Conservation (phyloP, 1,140 invertebrate genomes). For the Choristoneura fumiferana region DNA sequence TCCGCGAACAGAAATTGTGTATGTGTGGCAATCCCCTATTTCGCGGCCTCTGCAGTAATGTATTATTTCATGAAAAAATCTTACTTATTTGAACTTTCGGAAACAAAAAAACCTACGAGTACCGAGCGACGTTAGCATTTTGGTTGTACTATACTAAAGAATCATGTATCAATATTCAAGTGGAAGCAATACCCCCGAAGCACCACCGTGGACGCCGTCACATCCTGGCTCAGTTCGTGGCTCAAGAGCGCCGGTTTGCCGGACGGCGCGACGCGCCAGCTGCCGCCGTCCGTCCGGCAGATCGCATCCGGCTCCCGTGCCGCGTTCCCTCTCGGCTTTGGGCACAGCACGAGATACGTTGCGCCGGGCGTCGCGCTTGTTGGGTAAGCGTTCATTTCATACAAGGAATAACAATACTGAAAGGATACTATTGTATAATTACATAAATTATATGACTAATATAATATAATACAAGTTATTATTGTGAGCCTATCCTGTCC, state of each 20-base stretch:
- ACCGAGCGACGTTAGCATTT: no score
- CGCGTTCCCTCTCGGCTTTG: constrained; percentile 94
- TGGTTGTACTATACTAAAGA: no score
- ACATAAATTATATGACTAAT: no score
- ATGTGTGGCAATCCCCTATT: no score
- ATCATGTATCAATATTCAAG: constrained; percentile 49
- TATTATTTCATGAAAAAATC: no score
- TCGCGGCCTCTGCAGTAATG: no score
- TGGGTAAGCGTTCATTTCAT: constrained; percentile 81
- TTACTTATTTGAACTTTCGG: no score
- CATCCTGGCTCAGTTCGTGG: constrained; percentile 78
- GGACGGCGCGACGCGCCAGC: constrained; percentile 79
- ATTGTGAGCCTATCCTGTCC: no score
- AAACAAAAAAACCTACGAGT: no score
- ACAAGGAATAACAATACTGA: background rate
- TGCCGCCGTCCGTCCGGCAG: constrained; percentile 87
- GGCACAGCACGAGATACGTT: constrained; percentile 93
- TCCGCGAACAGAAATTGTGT: no score
- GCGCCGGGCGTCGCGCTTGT: constrained; percentile 86
- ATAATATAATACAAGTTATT: no score
- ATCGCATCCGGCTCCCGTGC: constrained; percentile 85
- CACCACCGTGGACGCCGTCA: constrained; percentile 78
- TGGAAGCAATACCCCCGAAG: constrained; percentile 85
- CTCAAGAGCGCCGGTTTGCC: constrained; percentile 65
- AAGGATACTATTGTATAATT: no score